A percentile compares a stretch with the other conserved stretches of the same genome.
phyloP scores from a whole-genome alignment of 2,797 vertebrate genomes.

The Lepidocolaptes lacrymiger region DNA sequence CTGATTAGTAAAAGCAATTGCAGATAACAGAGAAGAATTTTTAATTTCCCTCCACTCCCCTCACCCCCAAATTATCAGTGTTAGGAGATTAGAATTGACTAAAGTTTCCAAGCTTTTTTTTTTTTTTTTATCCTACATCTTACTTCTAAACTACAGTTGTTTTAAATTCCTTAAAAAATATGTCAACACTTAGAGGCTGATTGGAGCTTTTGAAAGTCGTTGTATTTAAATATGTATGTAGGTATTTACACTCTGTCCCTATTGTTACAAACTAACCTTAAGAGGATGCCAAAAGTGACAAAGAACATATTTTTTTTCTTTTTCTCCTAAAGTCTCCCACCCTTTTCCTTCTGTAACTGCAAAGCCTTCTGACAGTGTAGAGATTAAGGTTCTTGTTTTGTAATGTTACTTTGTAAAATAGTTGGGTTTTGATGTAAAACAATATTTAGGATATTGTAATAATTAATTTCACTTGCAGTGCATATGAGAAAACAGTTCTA shows the following conservation, averaged over 20 bases:
- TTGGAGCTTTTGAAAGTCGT: not conserved
- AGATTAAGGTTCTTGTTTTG: not conserved
- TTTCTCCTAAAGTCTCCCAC: fast-evolving
- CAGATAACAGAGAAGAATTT: not conserved
- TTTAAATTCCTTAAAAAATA: not conserved
- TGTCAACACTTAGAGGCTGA: not conserved
- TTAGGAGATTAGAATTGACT: not conserved
- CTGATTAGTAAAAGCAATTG: not conserved
- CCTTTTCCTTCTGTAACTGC: not conserved
- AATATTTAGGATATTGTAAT: not conserved
- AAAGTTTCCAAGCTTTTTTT: not conserved
- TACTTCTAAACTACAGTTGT: not conserved
- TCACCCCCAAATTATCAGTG: not conserved
- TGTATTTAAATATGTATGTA: not conserved
- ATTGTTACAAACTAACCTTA: not conserved
- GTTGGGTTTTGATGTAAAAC: not conserved
- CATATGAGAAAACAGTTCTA: not conserved
- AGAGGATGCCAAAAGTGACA: not conserved
- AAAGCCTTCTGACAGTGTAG: not conserved
- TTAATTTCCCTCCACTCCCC: no score
- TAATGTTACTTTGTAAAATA: not conserved
- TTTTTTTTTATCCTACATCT: not conserved
- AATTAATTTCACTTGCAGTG: not conserved
- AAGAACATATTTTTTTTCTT: not conserved
- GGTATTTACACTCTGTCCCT: not conserved